Base-by-base conservation (phyloP, 2,797 vertebrate species). In the Denticeps clupeoides region DNA sequence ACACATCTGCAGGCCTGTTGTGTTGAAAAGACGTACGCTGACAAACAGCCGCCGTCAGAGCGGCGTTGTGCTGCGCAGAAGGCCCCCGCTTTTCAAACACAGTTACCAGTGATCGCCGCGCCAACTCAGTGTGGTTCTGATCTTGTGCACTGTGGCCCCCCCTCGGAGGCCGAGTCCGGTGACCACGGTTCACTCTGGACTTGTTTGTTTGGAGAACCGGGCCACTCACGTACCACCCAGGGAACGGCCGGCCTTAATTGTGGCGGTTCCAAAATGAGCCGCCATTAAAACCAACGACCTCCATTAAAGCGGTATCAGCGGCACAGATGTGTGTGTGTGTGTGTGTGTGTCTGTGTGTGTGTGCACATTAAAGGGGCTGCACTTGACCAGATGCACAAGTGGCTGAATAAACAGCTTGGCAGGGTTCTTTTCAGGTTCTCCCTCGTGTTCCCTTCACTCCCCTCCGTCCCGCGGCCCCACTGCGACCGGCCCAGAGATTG, bases 201-300 rank as follows among this genome's bases (percentile, higher is more conserved):
- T 26, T 72, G 72, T 79, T 78, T 80, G 73, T 82, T 81, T 82
- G 73, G 41, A 67, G 62, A 73, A 55, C 62, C 45, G 67, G 58
- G 9, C 45, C 38, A 31, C 69, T 65, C 63, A 62, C 54, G 68
- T 71, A 74, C 62, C 70, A 59, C 64, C 69, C 75, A 75, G 67
- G 67, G 69, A 49, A 71, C 65, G 49, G 66, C 64, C 66, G 50
- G 54, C 71, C 77, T 71, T 79, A 75, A 85, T 80, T 76, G 74
- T 71, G 62, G 41, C 48, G 60, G 64, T 67, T 75, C 69, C 70
- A 65, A 78, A 83, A 80, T 70, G 68, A 74, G 69, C 64, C 67
- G 49, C 68, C 67, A 83, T 86, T 84, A 82, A 77, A 78, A 77
- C 49, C 69, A 84, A 82, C 81, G 81, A 72, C 67, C 66, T 75